Evolutionary conservation across 2,888 invertebrate species (phyloP).

Genomic region (Unio delphinus): DNA sequence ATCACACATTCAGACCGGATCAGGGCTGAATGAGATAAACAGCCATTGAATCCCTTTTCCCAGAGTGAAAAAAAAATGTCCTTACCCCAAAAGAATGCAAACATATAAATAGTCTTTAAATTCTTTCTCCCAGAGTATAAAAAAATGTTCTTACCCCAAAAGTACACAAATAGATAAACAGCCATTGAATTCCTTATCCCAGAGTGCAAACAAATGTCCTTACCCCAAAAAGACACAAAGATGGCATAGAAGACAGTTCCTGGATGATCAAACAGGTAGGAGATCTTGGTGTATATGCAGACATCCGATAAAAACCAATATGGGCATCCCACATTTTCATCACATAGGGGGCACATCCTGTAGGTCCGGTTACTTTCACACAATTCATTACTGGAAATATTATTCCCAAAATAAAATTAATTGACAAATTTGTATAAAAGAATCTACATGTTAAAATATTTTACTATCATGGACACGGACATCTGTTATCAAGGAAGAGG

Average conservation of each 20-base stretch:
- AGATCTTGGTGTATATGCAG: constrained; percentile 73
- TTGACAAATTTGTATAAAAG: background rate
- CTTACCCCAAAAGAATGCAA: constrained; percentile 73
- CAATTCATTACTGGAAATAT: constrained; percentile 70
- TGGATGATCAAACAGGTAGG: constrained; percentile 76
- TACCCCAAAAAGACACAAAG: constrained; percentile 76
- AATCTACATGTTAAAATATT: background rate
- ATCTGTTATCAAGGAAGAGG: no score
- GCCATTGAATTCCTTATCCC: no score
- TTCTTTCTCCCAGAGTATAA: no score
- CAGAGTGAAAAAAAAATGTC: constrained; percentile 1
- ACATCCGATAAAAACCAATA: constrained; percentile 75
- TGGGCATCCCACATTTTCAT: constrained; percentile 74
- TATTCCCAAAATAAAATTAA: background rate
- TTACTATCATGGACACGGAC: background rate
- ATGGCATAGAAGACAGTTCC: constrained; percentile 76
- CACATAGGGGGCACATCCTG: constrained; percentile 76
- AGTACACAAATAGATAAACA: constrained; percentile 71
- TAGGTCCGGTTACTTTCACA: constrained; percentile 72
- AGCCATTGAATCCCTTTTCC: no score
- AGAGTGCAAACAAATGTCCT: constrained; percentile 24
- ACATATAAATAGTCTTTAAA: no score
- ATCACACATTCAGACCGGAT: no score
- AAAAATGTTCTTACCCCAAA: constrained; percentile 73
- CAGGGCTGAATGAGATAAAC: no score